Evolutionary conservation across 1,140 invertebrate species (phyloP).

Genomic region (Heliothis subflexa): DNA sequence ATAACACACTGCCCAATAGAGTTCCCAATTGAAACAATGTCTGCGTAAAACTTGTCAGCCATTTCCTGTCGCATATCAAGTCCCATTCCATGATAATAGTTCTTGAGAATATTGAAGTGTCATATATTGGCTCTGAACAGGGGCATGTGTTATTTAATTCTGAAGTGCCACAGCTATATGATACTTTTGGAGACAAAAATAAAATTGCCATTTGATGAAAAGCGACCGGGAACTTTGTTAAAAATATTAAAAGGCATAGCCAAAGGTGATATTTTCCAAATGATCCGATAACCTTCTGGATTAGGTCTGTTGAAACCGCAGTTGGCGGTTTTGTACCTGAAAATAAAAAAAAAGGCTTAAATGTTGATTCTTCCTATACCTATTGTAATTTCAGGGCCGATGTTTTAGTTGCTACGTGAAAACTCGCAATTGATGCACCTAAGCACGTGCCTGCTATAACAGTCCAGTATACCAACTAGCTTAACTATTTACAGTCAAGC

Average conservation of each 20-base stretch:
- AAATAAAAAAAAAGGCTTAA: constrained; percentile 46
- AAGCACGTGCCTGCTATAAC: no score
- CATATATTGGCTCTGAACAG: constrained; percentile 87
- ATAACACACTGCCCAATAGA: constrained; percentile 78
- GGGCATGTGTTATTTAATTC: constrained; percentile 72
- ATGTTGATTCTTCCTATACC: no score
- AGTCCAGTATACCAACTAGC: no score
- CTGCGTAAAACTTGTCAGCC: constrained; percentile 90
- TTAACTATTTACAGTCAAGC: no score
- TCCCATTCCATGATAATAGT: constrained; percentile 92
- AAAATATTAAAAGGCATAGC: constrained; percentile 88
- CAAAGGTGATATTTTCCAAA: constrained; percentile 90
- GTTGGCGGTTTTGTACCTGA: constrained; percentile 52
- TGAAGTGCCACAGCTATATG: constrained; percentile 77
- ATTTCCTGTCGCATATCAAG: constrained; percentile 89
- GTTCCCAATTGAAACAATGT: constrained; percentile 82
- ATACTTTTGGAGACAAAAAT: constrained; percentile 87
- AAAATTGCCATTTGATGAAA: constrained; percentile 90
- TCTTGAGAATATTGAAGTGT: constrained; percentile 88
- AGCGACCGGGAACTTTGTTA: constrained; percentile 90
- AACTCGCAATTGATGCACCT: no score
- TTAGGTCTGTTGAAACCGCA: constrained; percentile 71
- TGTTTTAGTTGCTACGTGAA: no score
- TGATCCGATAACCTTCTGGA: constrained; percentile 88
- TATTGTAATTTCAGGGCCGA: no score